Base-by-base conservation (phyloP, 2,888 invertebrate genomes). In the Ctena decussata region DNA sequence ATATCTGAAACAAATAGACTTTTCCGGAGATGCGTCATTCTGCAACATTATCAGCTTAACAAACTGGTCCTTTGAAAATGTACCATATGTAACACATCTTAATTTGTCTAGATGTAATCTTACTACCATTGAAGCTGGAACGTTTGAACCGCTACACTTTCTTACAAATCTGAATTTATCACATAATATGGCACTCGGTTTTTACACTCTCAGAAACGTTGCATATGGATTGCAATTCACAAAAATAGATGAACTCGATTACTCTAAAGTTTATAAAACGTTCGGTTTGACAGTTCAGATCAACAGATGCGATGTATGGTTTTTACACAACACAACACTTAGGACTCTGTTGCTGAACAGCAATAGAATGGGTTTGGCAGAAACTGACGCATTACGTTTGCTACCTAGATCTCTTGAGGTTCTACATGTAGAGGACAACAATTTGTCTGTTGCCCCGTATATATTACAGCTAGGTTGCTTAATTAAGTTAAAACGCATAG, bases 161-260 rank as follows among this genome's bases (percentile, higher is more conserved):
- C 32, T 84, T n/a, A 65, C 69, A 60, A 32, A 44, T 21, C 57
- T 87, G 0, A 84, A 83, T 65, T 30, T 60, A 8, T 60, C 60
- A 3, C 27, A 30, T 30, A 60, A 60, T 60, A 60, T 60, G 60
- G 60, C 24, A 30, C 60, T 60, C 6, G 60, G 60, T 6, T 60
- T 60, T 21, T 6, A 6, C 1, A 30, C 27, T 11, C 60, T 60
- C 6, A 24, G 60, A 8, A 24, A 24, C 3, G 60, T 60, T 30
- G 24, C 60, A 11, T 60, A 60, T 60, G 60, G 60, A 60, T 30
- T 60, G 18, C 60, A 60, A 30, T 60, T 27, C 30, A 60, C 60
- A 3, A 24, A 24, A 30, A 30, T 60, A 3, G 60, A 60, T 27
- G 30, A 27, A 30, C 30, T 60, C 8, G 60, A 60, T 60, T 60